Evolutionary conservation across 2,797 vertebrate genomes (phyloP).

Genomic region (Tadarida brasiliensis): DNA sequence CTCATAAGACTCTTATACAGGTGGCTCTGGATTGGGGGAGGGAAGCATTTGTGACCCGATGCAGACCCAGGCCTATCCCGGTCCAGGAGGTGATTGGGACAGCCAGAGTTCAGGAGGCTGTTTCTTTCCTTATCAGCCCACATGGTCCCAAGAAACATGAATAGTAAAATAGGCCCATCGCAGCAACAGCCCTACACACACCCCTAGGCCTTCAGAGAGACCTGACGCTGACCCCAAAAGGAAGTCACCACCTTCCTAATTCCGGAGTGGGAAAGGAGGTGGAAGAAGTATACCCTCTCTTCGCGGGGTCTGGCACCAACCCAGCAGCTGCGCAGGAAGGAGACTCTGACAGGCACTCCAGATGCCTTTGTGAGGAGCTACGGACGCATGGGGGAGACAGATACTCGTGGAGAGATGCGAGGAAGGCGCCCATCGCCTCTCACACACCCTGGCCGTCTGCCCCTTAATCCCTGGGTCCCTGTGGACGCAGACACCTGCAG

Average conservation of each 20-base stretch:
- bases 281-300: not conserved
- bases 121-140: not conserved
- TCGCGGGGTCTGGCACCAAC: accelerated
- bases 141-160: not conserved
- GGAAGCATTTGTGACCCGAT: not conserved
- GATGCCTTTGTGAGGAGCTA: slow-evolving; percentile 50
- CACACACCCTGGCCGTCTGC: not conserved
- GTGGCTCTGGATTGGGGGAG: not conserved
- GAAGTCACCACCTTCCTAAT: not conserved
- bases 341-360: not conserved
- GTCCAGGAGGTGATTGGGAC: not conserved
- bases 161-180: not conserved
- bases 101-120: not conserved
- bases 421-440: not conserved
- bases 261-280: not conserved
- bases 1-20: not conserved
- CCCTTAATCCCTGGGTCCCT: not conserved
- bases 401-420: slow-evolving; percentile 55
- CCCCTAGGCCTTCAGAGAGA: not conserved
- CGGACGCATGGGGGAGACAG: slow-evolving; percentile 81
- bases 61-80: not conserved
- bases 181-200: not conserved
- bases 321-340: not conserved
- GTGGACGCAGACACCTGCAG: not conserved
- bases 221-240: not conserved